Conservation (phyloP, 2,888 invertebrate genomes). For the Gortyna flavago region DNA sequence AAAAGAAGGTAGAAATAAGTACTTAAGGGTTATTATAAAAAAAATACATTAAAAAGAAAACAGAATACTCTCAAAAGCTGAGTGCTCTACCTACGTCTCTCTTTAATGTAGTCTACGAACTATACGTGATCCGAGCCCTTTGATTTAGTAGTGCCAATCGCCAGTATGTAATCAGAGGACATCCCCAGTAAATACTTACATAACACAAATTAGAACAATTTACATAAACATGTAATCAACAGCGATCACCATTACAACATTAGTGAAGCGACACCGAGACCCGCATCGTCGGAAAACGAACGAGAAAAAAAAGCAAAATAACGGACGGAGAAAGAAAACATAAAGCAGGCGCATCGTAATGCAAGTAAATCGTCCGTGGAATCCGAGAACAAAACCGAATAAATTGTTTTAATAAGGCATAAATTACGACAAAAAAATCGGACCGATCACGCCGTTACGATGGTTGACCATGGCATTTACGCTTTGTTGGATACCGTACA, state of each 20-base stretch:
- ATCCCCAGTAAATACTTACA: slow-evolving; percentile 14
- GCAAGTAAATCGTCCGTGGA: slow-evolving; percentile 85
- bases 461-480: slow-evolving; percentile 90
- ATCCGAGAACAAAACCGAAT: slow-evolving; percentile 84
- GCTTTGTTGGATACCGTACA: slow-evolving; percentile 84
- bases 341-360: slow-evolving; percentile 76
- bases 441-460: slow-evolving; percentile 84
- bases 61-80: background rate
- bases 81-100: background rate
- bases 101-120: slow-evolving; percentile 15
- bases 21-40: background rate
- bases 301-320: slow-evolving; percentile 81
- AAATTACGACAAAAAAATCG: slow-evolving; percentile 83
- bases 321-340: slow-evolving; percentile 82
- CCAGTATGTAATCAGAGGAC: slow-evolving; percentile 7
- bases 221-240: slow-evolving; percentile 58
- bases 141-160: background rate
- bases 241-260: slow-evolving; percentile 53
- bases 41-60: background rate
- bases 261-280: slow-evolving; percentile 61
- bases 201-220: slow-evolving; percentile 53
- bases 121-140: slow-evolving; percentile 14
- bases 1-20: background rate
- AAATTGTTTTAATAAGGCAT: slow-evolving; percentile 88
- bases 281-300: slow-evolving; percentile 48